Percentiles rank a stretch among this genome's conserved stretches.
These are phyloP conservation scores for Mythimna ferrago DNA, from an alignment of 2,888 invertebrate genomes.

Conservation along the genomic window DNA sequence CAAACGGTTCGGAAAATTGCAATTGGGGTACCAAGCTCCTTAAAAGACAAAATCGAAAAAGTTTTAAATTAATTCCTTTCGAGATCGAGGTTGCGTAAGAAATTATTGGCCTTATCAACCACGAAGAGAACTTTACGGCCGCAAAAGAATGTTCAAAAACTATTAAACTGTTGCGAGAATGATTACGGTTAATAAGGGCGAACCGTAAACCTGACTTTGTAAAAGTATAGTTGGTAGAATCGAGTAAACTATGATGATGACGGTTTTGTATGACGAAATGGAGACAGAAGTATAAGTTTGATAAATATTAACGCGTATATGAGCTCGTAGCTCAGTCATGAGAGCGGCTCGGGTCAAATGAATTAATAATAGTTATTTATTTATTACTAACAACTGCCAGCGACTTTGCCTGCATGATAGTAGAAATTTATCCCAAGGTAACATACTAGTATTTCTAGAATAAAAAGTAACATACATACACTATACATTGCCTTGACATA, in stretches of 20 bases:
- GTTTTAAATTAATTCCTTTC: constrained; percentile 72
- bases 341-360: too few species aligned
- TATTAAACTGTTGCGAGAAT: constrained; percentile 61
- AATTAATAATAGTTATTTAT: too few species aligned
- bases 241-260: constrained; percentile 26
- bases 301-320: background rate
- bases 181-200: constrained; percentile 50
- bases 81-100: constrained; percentile 65
- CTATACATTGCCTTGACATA: too few species aligned
- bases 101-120: constrained; percentile 69
- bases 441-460: too few species aligned
- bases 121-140: constrained; percentile 60
- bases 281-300: constrained; percentile 30
- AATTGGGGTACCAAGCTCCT: background rate
- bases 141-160: constrained; percentile 60
- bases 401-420: too few species aligned
- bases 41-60: constrained; percentile 72
- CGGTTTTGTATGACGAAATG: fast-evolving
- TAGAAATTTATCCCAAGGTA: too few species aligned
- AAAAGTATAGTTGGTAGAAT: constrained; percentile 38
- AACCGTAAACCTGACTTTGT: constrained; percentile 47
- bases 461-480: too few species aligned
- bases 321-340: too few species aligned
- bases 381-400: too few species aligned
- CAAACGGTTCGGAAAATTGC: background rate